Evolutionary conservation across 2,797 vertebrate genomes (phyloP).

Genomic region (Macropodus opercularis): DNA sequence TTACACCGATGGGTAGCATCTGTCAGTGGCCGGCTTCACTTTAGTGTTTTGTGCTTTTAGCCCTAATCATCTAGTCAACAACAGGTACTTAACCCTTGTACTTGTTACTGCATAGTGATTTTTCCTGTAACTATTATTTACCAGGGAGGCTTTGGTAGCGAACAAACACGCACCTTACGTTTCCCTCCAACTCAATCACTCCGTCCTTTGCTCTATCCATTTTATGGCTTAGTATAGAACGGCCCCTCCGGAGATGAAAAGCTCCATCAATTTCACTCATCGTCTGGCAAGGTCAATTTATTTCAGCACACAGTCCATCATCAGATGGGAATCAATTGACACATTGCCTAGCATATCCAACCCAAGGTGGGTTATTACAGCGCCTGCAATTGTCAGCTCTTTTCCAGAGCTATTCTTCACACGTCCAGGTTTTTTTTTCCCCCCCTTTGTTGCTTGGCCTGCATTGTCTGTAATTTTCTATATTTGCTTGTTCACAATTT

Average conservation of each 20-base stretch:
- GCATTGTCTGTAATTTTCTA: slow-evolving; percentile 44
- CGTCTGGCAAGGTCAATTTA: slow-evolving; percentile 83
- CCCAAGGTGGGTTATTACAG: slow-evolving; percentile 73
- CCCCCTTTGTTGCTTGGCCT: not conserved
- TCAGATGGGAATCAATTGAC: slow-evolving; percentile 82
- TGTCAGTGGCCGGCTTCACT: slow-evolving; percentile 69
- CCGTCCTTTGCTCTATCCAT: slow-evolving; percentile 69
- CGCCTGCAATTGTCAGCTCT: slow-evolving; percentile 67
- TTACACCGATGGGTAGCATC: slow-evolving; percentile 74
- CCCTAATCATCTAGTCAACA: slow-evolving; percentile 77
- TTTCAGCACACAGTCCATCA: slow-evolving; percentile 82
- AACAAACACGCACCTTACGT: slow-evolving; percentile 69
- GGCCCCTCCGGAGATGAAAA: slow-evolving; percentile 80
- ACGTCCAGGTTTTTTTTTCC: slow-evolving; percentile 14
- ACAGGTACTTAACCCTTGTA: slow-evolving; percentile 70
- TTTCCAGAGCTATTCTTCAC: slow-evolving; percentile 61
- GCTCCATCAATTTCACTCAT: slow-evolving; percentile 83
- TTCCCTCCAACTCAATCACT: slow-evolving; percentile 63
- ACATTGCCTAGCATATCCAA: slow-evolving; percentile 76
- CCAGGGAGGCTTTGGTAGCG: slow-evolving; percentile 63
- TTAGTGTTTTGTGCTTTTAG: slow-evolving; percentile 68
- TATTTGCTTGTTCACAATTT: slow-evolving; percentile 43
- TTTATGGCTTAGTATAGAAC: slow-evolving; percentile 73
- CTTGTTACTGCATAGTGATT: slow-evolving; percentile 58
- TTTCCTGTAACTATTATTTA: slow-evolving; percentile 72